Evolutionary conservation across 2,113 vertebrate species (phyloP), one percentile per base, ranked within the genome.

Genomic region (Hippocampus mohnikei): DNA sequence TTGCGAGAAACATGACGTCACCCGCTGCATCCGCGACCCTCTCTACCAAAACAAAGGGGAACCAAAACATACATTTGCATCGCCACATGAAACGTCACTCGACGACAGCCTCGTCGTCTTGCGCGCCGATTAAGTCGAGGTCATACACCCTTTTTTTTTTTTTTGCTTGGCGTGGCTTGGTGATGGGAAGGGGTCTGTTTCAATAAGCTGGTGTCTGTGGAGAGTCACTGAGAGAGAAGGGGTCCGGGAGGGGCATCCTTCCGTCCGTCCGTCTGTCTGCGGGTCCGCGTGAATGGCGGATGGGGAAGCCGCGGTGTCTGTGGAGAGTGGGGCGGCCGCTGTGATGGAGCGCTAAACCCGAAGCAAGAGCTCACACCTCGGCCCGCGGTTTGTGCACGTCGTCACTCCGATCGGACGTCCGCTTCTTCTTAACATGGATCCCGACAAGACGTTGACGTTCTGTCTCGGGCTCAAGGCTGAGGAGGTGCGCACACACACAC

Each of bases 361-460:
- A 66, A 27, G 66, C 81, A 16, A 73, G 75, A 79, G 62, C 72
- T 25, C 71, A 23, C 56, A 10, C 64, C 41, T 46, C 42, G 41
- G n/a, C 42, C 41, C 8, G 53, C 76, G 0, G 65, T 23, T 29
- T 63, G 23, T 13, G 0, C 42, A 40, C 69, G 63, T 73, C 48
- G 66, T 70, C 64, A 55, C 66, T 48, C 67, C 63, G 64, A 74
- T 75, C 75, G 77, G 81, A 75, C 73, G 23, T 55, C 46, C 74
- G 53, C 3, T 73, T 69, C 8, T 75, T 67, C 8, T 65, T 55
- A 76, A 66, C 77, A 91, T 91, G 90, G 90, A 91, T 88, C 90
- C 90, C 53, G 88, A 91, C 80, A 91, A 91, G 67, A 88, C 85
- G 62, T 55, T 90, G 88, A 91, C 88, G 20, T 91, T 90, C 81